Evolutionary conservation across 2,888 invertebrate genomes (phyloP), one percentile per base, ranked within the genome.

Genomic region (Ochropacha duplaris): DNA sequence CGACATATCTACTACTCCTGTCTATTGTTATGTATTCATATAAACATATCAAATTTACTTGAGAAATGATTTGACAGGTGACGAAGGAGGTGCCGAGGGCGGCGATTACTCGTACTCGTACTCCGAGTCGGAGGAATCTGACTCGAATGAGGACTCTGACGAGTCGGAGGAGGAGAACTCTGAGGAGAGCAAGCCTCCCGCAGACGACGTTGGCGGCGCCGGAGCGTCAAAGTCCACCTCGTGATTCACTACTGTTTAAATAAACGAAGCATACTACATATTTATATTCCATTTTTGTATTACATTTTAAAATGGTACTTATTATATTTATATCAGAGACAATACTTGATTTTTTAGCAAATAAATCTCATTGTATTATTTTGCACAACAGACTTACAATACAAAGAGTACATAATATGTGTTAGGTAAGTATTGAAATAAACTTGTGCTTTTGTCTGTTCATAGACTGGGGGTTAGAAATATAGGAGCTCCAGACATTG

Each of bases 41-140:
- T 6, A 22, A 2, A 19, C 4, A 22, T 49, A 49, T 5, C n/a
- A 3, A 8, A 11, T 8, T 22, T 12, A 14, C 5, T 31, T 12
- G 3, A 12, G 14, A 5, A 22, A 31, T 12, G 12, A 34, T 55
- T 31, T n/a, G 44, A 19, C 52, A 31, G 52, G 31, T 34, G 94
- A 95, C 68, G 83, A 79, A 54, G 85, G 87, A 50, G 88, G 81
- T 8, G 89, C 84, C 1, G 93, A 94, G 59, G 92, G 87, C 50
- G 93, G 87, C 9, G 86, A 85, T 64, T 88, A 81, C 71, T 84
- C 86, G 2, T 80, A 78, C 63, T 90, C 89, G 24, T 88, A 93
- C 61, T 91, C 92, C 6, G 93, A 92, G 19, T 88, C 90, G 19
- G 93, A 92, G 14, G 92, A 93, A 9, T 93, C 93, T 4, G 93